Base-by-base conservation (phyloP, 2,797 vertebrate genomes). In the Distichodus sexfasciatus region DNA sequence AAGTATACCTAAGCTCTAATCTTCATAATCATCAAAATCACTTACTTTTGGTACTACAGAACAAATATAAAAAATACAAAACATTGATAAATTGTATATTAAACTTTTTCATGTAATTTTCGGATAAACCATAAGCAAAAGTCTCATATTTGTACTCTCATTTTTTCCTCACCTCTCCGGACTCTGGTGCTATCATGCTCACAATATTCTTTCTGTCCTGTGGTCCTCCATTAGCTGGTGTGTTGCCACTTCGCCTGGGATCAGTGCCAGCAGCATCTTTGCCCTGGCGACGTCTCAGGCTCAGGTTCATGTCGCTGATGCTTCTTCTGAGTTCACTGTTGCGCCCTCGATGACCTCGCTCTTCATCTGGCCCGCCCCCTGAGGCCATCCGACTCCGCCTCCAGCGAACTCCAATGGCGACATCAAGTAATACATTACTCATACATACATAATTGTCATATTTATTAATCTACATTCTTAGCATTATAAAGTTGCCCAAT, bases 291-390 rank as follows among this genome's bases (percentile, higher is more conserved):
- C 93, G 90, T 2, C 94, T 87, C 17, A 93, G 87, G 82, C 91
- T 96, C 65, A 97, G 81, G 83, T 96, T 95, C 90, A 96, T 94
- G 80, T 96, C 94, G 1, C 95, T 96, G 85, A 96, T 95, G 79
- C 94, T 96, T 72, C 94, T 91, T 54, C 94, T 87, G 75, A 97
- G 90, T 71, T 92, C 91, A 0, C 92, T 88, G 77, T 94, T 89
- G 48, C 94, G 91, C 47, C 87, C 92, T 0, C 93, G 89, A 60
- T 94, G 91, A 29, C 94, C 93, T 2, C 93, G 88, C 66, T 90
- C 90, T 47, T 90, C 89, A 64, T 93, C 92, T 0, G 85, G 58
- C 0, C 89, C 92, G 0, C 93, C 87, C 0, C 94, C 94, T 0
- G 94, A 96, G 0, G 93, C 84, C 23, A 93, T 94, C 43, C 95